phyloP scores from a whole-genome alignment of 2,113 vertebrate genomes.

The Ancistrus triradiatus region DNA sequence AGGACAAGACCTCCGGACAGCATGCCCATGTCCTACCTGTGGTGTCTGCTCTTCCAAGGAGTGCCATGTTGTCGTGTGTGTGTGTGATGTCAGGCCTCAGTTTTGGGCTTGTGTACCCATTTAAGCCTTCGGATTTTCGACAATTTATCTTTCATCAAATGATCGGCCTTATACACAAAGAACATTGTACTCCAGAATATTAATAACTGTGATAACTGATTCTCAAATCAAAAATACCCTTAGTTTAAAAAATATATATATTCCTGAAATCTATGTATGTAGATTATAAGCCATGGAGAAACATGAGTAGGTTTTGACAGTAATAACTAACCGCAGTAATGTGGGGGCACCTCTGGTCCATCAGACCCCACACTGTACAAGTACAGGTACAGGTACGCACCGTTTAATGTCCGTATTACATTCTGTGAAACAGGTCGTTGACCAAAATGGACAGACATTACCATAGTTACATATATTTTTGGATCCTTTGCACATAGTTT shows the following conservation, averaged over 20 bases:
- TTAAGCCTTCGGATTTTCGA: constrained; percentile 9
- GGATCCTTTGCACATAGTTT: too few species aligned
- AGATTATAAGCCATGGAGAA: too few species aligned
- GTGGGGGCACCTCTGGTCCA: too few species aligned
- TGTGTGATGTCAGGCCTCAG: constrained; percentile 31
- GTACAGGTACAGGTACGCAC: too few species aligned
- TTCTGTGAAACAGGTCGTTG: too few species aligned
- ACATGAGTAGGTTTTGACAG: too few species aligned
- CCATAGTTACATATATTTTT: too few species aligned
- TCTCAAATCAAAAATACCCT: constrained; percentile 77
- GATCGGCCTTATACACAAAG: too few species aligned
- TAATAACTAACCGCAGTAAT: too few species aligned
- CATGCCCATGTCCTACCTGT: constrained; percentile 21
- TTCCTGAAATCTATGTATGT: constrained; percentile 62
- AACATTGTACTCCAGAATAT: too few species aligned
- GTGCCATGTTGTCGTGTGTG: constrained; percentile 30
- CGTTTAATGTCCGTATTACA: too few species aligned
- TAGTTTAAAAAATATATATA: constrained; percentile 89
- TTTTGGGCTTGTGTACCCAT: not conserved
- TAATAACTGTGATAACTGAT: constrained; percentile 43
- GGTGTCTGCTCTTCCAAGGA: constrained; percentile 8
- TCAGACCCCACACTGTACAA: not conserved
- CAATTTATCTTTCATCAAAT: too few species aligned
- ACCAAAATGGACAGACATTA: not conserved
- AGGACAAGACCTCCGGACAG: constrained; percentile 17